Conservation (phyloP, 2,888 invertebrate genomes). For the Melangyna quadrimaculata region DNA sequence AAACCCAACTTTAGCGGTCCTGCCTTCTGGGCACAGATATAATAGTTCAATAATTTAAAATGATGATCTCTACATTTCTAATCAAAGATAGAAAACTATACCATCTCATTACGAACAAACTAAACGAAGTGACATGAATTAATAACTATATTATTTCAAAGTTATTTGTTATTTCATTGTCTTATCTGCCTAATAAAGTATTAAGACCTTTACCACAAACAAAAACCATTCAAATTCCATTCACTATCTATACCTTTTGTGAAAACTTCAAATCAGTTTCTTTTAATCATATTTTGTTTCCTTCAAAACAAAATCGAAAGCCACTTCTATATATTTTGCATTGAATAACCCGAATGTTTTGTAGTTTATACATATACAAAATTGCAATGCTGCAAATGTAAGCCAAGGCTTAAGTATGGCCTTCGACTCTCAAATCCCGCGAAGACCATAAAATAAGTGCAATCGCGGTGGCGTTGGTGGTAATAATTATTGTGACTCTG, state of each 20-base stretch:
- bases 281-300: neutral
- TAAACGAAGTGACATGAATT: neutral
- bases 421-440: constrained; percentile 56
- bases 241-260: constrained; percentile 14
- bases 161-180: neutral
- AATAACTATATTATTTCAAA: too few relatives aligned
- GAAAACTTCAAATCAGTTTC: neutral
- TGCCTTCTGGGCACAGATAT: too few relatives aligned
- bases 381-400: constrained; percentile 63
- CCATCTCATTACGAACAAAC: neutral
- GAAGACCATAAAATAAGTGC: constrained; percentile 63
- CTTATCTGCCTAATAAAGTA: neutral
- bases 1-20: too few relatives aligned
- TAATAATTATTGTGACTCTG: constrained; percentile 58
- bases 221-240: neutral
- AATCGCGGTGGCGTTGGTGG: constrained; percentile 54
- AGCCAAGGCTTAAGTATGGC: constrained; percentile 67
- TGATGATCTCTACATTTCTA: neutral
- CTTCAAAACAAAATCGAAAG: constrained; percentile 51
- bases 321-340: constrained; percentile 49
- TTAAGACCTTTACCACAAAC: neutral
- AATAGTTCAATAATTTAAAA: too few relatives aligned
- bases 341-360: constrained; percentile 26
- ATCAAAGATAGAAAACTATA: neutral
- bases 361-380: neutral